phyloP scores from a whole-genome alignment of 2,888 invertebrate species.

The Erebia epiphron region DNA sequence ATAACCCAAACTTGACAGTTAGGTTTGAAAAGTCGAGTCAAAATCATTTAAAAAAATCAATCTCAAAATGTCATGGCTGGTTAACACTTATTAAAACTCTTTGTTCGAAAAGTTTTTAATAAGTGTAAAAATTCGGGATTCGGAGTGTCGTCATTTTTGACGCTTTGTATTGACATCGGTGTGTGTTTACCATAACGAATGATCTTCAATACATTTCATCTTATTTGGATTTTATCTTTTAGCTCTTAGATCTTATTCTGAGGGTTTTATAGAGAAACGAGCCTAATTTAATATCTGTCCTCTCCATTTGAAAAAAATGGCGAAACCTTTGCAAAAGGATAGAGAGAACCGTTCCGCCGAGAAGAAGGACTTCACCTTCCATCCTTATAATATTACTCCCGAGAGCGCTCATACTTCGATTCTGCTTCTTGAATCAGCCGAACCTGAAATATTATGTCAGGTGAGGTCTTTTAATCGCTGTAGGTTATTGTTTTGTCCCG shows the following conservation, averaged over 20 bases:
- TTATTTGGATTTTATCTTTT: no score
- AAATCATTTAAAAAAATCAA: not conserved
- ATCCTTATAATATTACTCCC: conserved; percentile 68
- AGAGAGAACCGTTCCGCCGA: conserved; percentile 73
- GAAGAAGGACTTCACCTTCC: conserved; percentile 70
- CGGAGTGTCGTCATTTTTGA: no score
- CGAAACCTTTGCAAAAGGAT: conserved; percentile 72
- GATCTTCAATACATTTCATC: no score
- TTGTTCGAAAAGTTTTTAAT: no score
- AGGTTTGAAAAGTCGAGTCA: not conserved
- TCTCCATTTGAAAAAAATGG: conserved; percentile 42
- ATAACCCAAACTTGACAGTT: conserved; percentile 1
- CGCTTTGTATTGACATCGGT: no score
- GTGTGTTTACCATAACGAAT: no score
- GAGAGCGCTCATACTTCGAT: conserved; percentile 74
- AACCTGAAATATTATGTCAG: conserved; percentile 75
- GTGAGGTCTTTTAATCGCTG: conserved; percentile 45
- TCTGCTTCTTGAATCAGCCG: conserved; percentile 66
- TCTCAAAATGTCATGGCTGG: not conserved
- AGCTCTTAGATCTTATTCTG: no score
- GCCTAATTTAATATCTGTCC: not conserved
- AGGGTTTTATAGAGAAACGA: not conserved
- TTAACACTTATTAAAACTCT: no score
- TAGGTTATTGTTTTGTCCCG: no score
- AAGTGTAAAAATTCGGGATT: no score